A percentile compares a stretch with the other conserved stretches of the same genome.
Conservation (phyloP, 2,888 invertebrate species). For the Cylloceria caligata region DNA sequence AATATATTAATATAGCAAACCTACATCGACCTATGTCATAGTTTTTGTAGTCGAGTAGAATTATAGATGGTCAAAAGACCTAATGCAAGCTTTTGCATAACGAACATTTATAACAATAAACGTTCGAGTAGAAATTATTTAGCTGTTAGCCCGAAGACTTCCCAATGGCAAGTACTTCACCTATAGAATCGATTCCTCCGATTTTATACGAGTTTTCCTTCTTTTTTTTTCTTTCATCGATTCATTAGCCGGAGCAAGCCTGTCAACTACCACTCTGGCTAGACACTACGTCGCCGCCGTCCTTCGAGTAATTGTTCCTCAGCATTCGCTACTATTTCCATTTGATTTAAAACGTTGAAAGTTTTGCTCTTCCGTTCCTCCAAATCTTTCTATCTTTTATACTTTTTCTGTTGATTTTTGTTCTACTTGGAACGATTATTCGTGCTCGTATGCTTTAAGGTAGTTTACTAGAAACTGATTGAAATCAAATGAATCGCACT, state of each 20-base stretch:
- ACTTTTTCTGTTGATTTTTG: background rate
- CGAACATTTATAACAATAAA: conserved; percentile 18
- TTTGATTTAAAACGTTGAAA: conserved; percentile 13
- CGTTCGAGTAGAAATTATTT: background rate
- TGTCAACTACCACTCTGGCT: background rate
- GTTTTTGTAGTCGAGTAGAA: background rate
- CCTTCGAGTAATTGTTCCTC: conserved; percentile 20
- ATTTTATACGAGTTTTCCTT: background rate
- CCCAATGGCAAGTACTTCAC: background rate
- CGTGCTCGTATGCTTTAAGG: background rate
- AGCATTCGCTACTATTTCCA: conserved; percentile 8
- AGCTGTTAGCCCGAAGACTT: background rate
- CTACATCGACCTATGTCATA: too few relatives aligned
- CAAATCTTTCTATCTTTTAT: background rate
- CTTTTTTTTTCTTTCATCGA: background rate
- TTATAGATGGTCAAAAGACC: background rate
- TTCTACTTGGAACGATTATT: background rate
- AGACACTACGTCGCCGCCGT: background rate
- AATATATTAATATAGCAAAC: too few relatives aligned
- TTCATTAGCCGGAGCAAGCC: conserved; percentile 5
- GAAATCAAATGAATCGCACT: too few relatives aligned
- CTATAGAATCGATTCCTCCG: conserved; percentile 1
- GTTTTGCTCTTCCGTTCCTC: background rate
- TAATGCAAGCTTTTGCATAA: background rate
- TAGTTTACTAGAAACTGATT: too few relatives aligned